A percentile compares a stretch with the other conserved stretches of the same genome.
phyloP scores from a whole-genome alignment of 2,797 vertebrate species.

The Alcedo atthis region DNA sequence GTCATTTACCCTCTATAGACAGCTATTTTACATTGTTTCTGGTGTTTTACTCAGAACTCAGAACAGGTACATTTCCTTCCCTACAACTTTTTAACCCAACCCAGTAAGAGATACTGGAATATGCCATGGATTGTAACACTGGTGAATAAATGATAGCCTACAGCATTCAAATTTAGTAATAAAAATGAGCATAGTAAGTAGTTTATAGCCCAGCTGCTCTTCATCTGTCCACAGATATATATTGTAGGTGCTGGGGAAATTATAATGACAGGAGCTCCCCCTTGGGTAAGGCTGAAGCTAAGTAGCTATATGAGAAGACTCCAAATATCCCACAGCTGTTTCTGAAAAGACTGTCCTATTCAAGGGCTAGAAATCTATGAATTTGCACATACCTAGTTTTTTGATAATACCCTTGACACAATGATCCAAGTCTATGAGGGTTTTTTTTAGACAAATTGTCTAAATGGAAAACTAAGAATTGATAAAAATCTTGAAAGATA shows the following conservation, averaged over 20 bases:
- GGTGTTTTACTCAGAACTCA: background rate
- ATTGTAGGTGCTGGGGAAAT: background rate
- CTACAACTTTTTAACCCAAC: background rate
- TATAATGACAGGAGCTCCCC: background rate
- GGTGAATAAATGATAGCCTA: background rate
- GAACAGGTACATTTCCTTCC: background rate
- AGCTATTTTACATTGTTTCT: background rate
- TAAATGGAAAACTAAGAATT: background rate
- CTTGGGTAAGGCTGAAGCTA: background rate
- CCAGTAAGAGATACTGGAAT: background rate
- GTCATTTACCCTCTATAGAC: rapidly evolving
- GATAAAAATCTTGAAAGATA: background rate
- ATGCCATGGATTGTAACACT: background rate
- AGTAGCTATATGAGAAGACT: background rate
- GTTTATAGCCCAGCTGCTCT: background rate
- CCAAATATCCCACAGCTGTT: background rate
- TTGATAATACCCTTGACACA: background rate
- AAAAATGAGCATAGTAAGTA: background rate
- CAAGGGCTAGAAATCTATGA: background rate
- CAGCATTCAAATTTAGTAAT: background rate
- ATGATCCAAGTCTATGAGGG: background rate
- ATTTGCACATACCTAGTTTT: background rate
- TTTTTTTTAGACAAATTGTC: background rate
- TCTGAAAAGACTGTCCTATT: background rate
- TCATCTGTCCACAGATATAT: background rate